Percentiles rank a stretch among this genome's conserved stretches.
Conservation (phyloP, 2,113 vertebrate genomes). For the Pimephales promelas region DNA sequence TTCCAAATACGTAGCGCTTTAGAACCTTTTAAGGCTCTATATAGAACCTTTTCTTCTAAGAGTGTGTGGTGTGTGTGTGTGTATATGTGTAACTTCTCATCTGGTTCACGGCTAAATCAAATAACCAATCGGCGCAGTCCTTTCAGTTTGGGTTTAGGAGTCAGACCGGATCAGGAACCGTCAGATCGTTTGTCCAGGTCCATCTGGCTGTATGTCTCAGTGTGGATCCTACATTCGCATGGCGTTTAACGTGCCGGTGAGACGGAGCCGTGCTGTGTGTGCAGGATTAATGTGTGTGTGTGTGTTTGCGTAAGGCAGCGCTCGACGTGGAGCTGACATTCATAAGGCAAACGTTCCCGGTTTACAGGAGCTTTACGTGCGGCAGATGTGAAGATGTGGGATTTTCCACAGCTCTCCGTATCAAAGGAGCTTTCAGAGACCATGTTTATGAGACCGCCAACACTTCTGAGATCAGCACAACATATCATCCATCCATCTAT, state of each 20-base stretch:
- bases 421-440: slow-evolving; percentile 18
- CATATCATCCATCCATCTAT: not conserved
- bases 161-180: too few relatives aligned
- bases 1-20: too few relatives aligned
- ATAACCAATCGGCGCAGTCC: too few relatives aligned
- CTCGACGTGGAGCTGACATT: slow-evolving; percentile 75
- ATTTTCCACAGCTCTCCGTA: not conserved
- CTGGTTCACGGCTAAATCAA: too few relatives aligned
- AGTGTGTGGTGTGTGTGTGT: too few relatives aligned
- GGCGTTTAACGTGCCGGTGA: slow-evolving; percentile 72
- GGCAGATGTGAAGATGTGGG: slow-evolving; percentile 66
- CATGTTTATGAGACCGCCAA: slow-evolving; percentile 20
- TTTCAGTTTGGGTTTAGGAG: too few relatives aligned
- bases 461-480: not conserved
- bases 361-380: slow-evolving; percentile 67
- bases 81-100: too few relatives aligned
- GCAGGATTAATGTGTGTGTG: slow-evolving; percentile 66
- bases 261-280: slow-evolving; percentile 70
- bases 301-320: slow-evolving; percentile 73
- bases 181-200: too few relatives aligned
- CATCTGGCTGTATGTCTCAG: slow-evolving; percentile 58
- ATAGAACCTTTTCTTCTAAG: too few relatives aligned
- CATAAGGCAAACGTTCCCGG: slow-evolving; percentile 75
- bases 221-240: slow-evolving; percentile 74
- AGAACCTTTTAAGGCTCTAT: too few relatives aligned